Evolutionary conservation across 2,888 invertebrate species (phyloP), one percentile per base, ranked within the genome.

Genomic region (Odontocolon sp.): DNA sequence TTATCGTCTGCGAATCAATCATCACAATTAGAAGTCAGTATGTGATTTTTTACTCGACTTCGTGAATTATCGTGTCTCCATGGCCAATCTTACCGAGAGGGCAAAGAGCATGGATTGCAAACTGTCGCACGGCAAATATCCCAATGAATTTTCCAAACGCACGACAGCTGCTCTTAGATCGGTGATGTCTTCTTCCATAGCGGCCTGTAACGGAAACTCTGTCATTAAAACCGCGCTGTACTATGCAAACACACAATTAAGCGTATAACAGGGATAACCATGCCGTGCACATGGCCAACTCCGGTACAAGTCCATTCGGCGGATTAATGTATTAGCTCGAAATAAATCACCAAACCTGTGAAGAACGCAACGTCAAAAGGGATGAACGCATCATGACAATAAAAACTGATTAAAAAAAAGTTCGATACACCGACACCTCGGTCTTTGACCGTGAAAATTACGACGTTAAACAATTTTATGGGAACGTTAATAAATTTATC

Each of bases 31-130:
- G 0, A 16, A 18, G 33, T 33, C 33, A 14, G 3, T 16, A 0
- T 8, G 0, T 5, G 11, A 28, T 52, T 52, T 16, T 54, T 31
- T 18, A 16, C 33, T 3, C n/a, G n/a, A n/a, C n/a, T n/a, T n/a
- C n/a, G n/a, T n/a, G n/a, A n/a, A n/a, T n/a, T n/a, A n/a, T n/a
- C n/a, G n/a, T n/a, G n/a, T n/a, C n/a, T n/a, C n/a, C n/a, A n/a
- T 6, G 40, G 23, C 9, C 47, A 63, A 57, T 80, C 93, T 95
- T 91, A 96, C 96, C 94, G 92, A 92, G 45, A 96, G 92, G 82
- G 94, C 94, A 59, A 92, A 91, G 81, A 95, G 92, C 94, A 96
- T 95, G 66, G 93, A 92, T 80, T 94, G 93, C 83, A 95, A 93
- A 88, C 93, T 95, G 87, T 94, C 94, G 81, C 93, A 92, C 14